These are phyloP conservation scores for Reticulitermes lucifugus DNA, from an alignment of 2,888 invertebrate genomes.

Conservation along the genomic window DNA sequence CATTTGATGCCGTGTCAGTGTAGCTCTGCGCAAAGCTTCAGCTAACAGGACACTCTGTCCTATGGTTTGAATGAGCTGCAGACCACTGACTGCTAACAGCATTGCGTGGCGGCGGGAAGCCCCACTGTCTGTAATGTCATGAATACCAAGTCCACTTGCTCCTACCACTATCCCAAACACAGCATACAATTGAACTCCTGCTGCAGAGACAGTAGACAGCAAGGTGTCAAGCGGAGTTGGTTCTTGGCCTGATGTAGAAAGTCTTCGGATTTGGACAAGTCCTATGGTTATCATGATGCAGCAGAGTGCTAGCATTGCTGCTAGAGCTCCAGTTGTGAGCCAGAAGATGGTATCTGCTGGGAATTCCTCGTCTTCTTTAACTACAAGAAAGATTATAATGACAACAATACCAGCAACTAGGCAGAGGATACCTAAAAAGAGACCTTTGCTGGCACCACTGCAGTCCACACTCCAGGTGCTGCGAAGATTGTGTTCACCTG, in stretches of 20 bases:
- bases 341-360: slow-evolving; percentile 65
- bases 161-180: slow-evolving; percentile 66
- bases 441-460: slow-evolving; percentile 67
- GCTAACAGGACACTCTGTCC: slow-evolving; percentile 65
- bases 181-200: slow-evolving; percentile 65
- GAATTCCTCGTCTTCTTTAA: slow-evolving; percentile 66
- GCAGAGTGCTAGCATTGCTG: slow-evolving; percentile 63
- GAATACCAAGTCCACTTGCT: slow-evolving; percentile 60
- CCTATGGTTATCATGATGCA: slow-evolving; percentile 64
- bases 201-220: slow-evolving; percentile 63
- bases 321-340: slow-evolving; percentile 65
- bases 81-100: slow-evolving; percentile 62
- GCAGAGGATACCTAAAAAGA: slow-evolving; percentile 67
- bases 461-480: slow-evolving; percentile 62
- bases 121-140: slow-evolving; percentile 56
- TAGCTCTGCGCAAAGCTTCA: slow-evolving; percentile 64
- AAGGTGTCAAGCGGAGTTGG: slow-evolving; percentile 64
- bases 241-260: slow-evolving; percentile 63
- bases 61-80: slow-evolving; percentile 65
- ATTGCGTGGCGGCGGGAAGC: slow-evolving; percentile 61
- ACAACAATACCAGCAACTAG: slow-evolving; percentile 68
- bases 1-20: slow-evolving; percentile 65
- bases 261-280: slow-evolving; percentile 59
- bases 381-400: slow-evolving; percentile 67
- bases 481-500: slow-evolving; percentile 11